Percentiles rank a stretch among this genome's conserved stretches.
Conservation (phyloP, 2,113 vertebrate species). For the Ailurus styani region DNA sequence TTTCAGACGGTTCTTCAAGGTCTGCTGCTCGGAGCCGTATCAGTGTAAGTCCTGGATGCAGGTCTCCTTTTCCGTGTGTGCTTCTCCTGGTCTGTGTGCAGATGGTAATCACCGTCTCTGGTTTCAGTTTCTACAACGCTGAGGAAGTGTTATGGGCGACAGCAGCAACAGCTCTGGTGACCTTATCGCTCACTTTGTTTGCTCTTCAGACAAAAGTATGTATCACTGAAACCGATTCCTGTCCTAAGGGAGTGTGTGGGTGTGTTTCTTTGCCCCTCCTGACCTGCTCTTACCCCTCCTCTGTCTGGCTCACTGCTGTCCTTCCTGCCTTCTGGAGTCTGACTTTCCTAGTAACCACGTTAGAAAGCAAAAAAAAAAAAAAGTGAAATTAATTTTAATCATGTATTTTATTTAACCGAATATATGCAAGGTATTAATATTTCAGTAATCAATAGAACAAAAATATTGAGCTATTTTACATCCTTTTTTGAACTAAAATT, state of each 20-base stretch:
- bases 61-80: not conserved
- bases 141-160: conserved; percentile 85
- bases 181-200: conserved; percentile 82
- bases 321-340: not conserved
- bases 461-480: not conserved
- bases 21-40: conserved; percentile 83
- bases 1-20: conserved; percentile 84
- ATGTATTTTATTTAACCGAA: not conserved
- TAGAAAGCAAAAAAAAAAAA: not conserved
- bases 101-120: conserved; percentile 8
- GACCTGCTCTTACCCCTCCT: too few species aligned
- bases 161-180: conserved; percentile 82
- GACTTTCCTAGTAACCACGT: not conserved
- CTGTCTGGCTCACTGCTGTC: not conserved
- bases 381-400: not conserved
- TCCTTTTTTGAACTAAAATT: not conserved
- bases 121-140: conserved; percentile 76
- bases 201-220: conserved; percentile 87
- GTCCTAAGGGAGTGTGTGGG: not conserved
- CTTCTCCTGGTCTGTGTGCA: not conserved
- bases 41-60: conserved; percentile 79
- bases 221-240: not conserved
- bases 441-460: not conserved
- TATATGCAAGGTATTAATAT: not conserved
- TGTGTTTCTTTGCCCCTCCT: not conserved